Percentiles rank a stretch among this genome's conserved stretches.
Conservation (phyloP, 2,113 vertebrate genomes). For the Triplophysa dalaica region DNA sequence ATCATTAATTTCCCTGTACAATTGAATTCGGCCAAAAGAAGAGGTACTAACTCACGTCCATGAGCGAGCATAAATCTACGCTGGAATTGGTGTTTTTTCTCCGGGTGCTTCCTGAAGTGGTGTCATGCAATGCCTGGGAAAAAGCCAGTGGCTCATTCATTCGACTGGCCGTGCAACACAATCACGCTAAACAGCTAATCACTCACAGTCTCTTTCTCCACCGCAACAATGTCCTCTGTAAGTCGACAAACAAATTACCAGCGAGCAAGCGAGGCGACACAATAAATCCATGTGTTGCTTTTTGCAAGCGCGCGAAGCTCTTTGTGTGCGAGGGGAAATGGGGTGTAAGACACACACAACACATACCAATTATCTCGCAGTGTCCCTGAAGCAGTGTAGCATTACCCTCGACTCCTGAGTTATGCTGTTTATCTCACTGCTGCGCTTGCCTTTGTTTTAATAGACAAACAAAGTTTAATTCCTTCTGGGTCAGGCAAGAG, state of each 20-base stretch:
- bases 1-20: slow-evolving; percentile 36
- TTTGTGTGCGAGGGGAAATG: slow-evolving; percentile 37
- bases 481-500: slow-evolving; percentile 47
- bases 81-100: slow-evolving; percentile 22
- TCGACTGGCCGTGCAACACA: slow-evolving; percentile 7
- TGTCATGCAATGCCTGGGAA: slow-evolving; percentile 43
- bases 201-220: slow-evolving; percentile 34
- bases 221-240: slow-evolving; percentile 31
- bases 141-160: slow-evolving; percentile 30
- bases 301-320: slow-evolving; percentile 26
- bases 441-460: slow-evolving; percentile 44
- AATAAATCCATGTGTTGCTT: slow-evolving; percentile 46
- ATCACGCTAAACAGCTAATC: slow-evolving; percentile 42
- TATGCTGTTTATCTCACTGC: slow-evolving; percentile 34
- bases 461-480: slow-evolving; percentile 44
- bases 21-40: slow-evolving; percentile 40
- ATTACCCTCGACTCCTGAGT: slow-evolving; percentile 30
- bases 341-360: slow-evolving; percentile 36
- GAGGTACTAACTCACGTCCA: slow-evolving; percentile 39
- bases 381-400: slow-evolving; percentile 27
- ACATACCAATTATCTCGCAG: slow-evolving; percentile 48
- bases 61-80: slow-evolving; percentile 37
- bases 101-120: slow-evolving; percentile 27
- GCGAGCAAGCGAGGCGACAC: slow-evolving; percentile 44
- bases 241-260: slow-evolving; percentile 45